phyloP scores from a whole-genome alignment of 2,113 vertebrate genomes.

The Mugil cephalus region DNA sequence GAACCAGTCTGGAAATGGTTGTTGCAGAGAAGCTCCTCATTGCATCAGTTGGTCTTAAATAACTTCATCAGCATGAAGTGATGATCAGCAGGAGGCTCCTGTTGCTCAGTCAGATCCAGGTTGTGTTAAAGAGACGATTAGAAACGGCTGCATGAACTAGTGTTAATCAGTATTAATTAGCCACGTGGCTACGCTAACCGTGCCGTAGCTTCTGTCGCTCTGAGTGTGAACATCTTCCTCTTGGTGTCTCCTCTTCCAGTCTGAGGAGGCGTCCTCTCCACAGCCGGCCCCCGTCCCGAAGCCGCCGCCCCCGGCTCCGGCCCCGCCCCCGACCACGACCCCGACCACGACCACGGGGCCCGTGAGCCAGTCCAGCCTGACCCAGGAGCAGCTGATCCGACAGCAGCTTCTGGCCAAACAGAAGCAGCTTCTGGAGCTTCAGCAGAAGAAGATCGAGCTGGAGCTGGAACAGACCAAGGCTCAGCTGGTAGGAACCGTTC shows the following conservation, averaged over 20 bases:
- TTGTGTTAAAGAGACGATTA: too few relatives aligned
- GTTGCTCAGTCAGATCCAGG: too few relatives aligned
- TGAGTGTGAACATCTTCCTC: not conserved
- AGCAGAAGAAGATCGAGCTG: constrained; percentile 98
- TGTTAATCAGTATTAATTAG: too few relatives aligned
- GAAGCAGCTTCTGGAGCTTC: constrained; percentile 98
- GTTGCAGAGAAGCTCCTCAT: too few relatives aligned
- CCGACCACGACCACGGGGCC: constrained; percentile 70
- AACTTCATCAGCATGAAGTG: too few relatives aligned
- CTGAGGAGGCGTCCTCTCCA: constrained; percentile 87
- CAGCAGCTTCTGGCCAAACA: constrained; percentile 98
- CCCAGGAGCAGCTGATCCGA: constrained; percentile 96
- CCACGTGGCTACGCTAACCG: too few relatives aligned
- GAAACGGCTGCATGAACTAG: too few relatives aligned
- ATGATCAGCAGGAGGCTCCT: too few relatives aligned
- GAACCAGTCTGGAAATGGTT: too few relatives aligned
- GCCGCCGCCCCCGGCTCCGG: constrained; percentile 46
- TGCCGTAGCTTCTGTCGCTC: too few relatives aligned
- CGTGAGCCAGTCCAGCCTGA: constrained; percentile 89
- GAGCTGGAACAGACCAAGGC: constrained; percentile 99
- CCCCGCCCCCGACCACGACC: constrained; percentile 68
- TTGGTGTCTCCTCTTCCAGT: constrained; percentile 75
- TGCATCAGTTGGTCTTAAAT: too few relatives aligned
- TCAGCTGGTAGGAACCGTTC: constrained; percentile 90
- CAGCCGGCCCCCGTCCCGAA: constrained; percentile 76